Conservation (phyloP, 2,113 vertebrate genomes). For the Turdus rufiventris region DNA sequence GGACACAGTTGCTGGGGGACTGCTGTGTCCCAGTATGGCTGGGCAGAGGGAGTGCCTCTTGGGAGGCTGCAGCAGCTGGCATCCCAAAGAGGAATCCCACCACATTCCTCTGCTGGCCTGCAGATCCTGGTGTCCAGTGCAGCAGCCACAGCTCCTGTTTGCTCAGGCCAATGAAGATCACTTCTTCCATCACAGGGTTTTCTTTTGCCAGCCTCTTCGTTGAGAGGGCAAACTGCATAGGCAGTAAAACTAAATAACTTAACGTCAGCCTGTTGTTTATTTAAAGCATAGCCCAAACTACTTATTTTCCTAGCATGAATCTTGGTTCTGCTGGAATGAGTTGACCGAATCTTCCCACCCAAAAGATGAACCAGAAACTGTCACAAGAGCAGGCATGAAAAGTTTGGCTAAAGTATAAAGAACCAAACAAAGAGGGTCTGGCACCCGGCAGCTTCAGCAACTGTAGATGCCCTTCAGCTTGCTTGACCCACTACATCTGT, state of each 20-base stretch:
- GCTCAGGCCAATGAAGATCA: neutral
- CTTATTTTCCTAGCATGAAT: neutral
- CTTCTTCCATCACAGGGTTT: neutral
- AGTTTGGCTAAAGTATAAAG: neutral
- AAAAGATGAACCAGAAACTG: neutral
- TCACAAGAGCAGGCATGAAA: neutral
- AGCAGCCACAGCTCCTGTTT: neutral
- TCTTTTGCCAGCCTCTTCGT: neutral
- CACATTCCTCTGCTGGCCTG: neutral
- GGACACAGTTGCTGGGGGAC: neutral
- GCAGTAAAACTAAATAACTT: neutral
- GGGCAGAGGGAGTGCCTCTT: neutral
- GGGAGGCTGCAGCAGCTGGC: neutral
- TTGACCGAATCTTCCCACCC: neutral
- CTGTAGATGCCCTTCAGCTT: neutral
- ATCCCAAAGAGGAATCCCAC: neutral
- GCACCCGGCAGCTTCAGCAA: neutral
- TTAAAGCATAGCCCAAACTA: neutral
- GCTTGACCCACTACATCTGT: neutral
- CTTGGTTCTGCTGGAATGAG: neutral
- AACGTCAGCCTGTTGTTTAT: neutral
- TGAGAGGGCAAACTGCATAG: neutral
- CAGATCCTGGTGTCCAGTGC: accelerated
- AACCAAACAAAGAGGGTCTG: neutral
- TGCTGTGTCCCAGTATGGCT: neutral